Evolutionary conservation across 1,140 invertebrate genomes (phyloP).

Genomic region (Cotesia typhae): DNA sequence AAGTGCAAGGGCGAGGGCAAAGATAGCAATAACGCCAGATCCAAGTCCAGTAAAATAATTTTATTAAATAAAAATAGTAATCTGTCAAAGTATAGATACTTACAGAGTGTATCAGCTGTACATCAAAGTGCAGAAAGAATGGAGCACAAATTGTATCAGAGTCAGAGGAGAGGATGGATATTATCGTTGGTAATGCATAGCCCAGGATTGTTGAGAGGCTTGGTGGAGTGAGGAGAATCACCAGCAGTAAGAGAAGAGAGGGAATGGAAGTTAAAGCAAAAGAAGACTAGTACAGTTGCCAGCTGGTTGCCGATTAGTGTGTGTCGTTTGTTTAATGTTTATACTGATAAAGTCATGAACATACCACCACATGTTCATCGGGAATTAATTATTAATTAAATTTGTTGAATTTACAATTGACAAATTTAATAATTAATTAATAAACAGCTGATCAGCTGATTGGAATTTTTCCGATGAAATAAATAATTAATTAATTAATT

Average conservation of each 20-base stretch:
- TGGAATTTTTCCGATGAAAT: conserved; percentile 39
- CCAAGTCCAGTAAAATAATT: conserved; percentile 19
- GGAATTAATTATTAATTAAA: too few relatives aligned
- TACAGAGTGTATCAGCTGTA: background rate
- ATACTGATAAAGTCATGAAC: background rate
- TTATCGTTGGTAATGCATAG: background rate
- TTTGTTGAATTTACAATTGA: too few relatives aligned
- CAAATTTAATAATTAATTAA: background rate
- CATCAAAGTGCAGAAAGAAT: background rate
- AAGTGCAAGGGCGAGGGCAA: conserved; percentile 1
- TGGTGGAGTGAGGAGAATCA: conserved; percentile 24
- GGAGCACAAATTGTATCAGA: conserved; percentile 15
- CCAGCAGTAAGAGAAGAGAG: conserved; percentile 11
- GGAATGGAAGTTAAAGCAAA: conserved; percentile 17
- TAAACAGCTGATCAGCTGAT: too few relatives aligned
- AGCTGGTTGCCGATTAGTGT: conserved; percentile 51
- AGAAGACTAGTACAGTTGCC: conserved; percentile 48
- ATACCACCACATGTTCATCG: background rate
- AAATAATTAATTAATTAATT: background rate
- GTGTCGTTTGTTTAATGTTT: conserved; percentile 34
- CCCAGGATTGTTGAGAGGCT: background rate
- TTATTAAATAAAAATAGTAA: background rate
- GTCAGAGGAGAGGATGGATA: background rate
- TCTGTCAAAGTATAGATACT: background rate
- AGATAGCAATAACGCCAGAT: background rate